Evolutionary conservation across 2,113 vertebrate species (phyloP).

Genomic region (Nansenia antarctica): DNA sequence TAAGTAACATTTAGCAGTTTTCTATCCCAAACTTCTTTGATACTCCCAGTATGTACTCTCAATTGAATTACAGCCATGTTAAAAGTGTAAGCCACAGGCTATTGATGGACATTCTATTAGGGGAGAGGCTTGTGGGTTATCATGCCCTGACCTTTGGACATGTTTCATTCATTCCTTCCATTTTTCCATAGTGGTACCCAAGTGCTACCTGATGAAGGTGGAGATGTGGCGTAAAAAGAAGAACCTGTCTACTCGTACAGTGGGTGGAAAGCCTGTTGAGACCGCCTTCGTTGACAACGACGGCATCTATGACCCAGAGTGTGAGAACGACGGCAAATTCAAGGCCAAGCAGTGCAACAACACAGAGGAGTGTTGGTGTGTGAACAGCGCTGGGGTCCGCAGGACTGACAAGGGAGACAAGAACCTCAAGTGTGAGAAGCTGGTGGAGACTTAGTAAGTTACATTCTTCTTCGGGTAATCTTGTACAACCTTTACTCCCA

Average conservation of each 20-base stretch:
- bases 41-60: neutral
- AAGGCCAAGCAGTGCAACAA: slow-evolving; percentile 89
- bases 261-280: slow-evolving; percentile 71
- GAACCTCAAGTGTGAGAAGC: slow-evolving; percentile 72
- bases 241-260: slow-evolving; percentile 23
- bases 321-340: slow-evolving; percentile 79
- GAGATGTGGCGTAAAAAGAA: slow-evolving; percentile 71
- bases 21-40: neutral
- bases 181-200: slow-evolving; percentile 81
- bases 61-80: neutral
- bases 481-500: no score
- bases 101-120: neutral
- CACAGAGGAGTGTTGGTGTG: slow-evolving; percentile 91
- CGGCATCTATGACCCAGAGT: slow-evolving; percentile 89
- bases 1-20: slow-evolving; percentile 44
- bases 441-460: slow-evolving; percentile 90
- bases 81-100: neutral
- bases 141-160: neutral
- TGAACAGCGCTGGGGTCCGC: slow-evolving; percentile 91
- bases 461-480: no score
- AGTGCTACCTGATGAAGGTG: slow-evolving; percentile 90
- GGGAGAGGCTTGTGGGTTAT: neutral
- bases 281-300: slow-evolving; percentile 87
- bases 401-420: slow-evolving; percentile 86
- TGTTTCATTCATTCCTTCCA: neutral